Percentiles rank a stretch among this genome's conserved stretches.
Conservation (phyloP, 2,888 invertebrate species). For the Poecilobothrus nobilitatus region DNA sequence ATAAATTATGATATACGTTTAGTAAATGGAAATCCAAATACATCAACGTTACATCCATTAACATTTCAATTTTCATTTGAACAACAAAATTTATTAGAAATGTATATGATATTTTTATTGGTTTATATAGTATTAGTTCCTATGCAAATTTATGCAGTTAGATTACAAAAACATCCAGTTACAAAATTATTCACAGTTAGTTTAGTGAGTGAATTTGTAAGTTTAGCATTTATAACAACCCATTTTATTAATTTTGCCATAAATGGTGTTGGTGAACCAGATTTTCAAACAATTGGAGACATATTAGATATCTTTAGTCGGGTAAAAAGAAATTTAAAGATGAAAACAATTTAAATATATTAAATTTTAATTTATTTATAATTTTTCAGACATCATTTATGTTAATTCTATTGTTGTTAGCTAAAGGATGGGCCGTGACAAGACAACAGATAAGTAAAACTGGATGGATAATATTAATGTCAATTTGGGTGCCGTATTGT, state of each 20-base stretch:
- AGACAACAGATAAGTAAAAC: conserved; percentile 81
- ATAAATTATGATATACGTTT: conserved; percentile 88
- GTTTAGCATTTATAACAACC: conserved; percentile 75
- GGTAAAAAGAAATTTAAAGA: conserved; percentile 45
- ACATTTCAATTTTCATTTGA: conserved; percentile 96
- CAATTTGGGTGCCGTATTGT: conserved; percentile 85
- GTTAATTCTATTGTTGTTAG: conserved; percentile 80
- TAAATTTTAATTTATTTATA: background rate
- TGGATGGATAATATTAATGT: conserved; percentile 48
- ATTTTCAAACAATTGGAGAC: conserved; percentile 79
- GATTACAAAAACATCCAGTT: conserved; percentile 81
- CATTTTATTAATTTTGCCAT: conserved; percentile 85
- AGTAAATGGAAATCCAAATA: conserved; percentile 91
- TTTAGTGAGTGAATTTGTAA: conserved; percentile 74
- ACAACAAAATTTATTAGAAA: conserved; percentile 81
- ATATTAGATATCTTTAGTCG: conserved; percentile 86
- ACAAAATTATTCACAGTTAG: conserved; percentile 85
- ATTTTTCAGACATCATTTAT: conserved; percentile 78
- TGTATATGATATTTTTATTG: conserved; percentile 79
- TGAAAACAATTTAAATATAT: background rate
- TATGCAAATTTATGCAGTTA: conserved; percentile 83
- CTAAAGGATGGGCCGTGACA: conserved; percentile 96
- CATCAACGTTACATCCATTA: conserved; percentile 71
- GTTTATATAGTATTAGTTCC: conserved; percentile 80
- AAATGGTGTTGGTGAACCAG: conserved; percentile 79